phyloP scores from a whole-genome alignment of 1,140 invertebrate species.

The Lysiphlebus fabarum region DNA sequence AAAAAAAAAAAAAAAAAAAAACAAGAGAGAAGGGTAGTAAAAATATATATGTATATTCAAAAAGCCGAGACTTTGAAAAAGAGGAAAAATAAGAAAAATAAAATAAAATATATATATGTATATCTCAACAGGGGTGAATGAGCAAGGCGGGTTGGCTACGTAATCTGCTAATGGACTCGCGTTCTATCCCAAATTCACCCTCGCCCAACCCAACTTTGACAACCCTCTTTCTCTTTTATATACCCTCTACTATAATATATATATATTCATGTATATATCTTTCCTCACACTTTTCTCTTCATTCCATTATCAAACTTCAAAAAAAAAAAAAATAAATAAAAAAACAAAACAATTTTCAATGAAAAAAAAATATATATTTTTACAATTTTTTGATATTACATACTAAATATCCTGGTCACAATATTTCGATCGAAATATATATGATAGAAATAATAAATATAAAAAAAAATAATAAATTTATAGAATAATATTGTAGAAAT shows the following conservation, averaged over 20 bases:
- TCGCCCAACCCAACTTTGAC: constrained; percentile 25
- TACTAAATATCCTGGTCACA: too few relatives aligned
- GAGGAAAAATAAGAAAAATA: constrained; percentile 23
- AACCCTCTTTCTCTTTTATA: constrained; percentile 24
- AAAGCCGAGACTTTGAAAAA: constrained; percentile 6
- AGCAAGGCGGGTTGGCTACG: constrained; percentile 43
- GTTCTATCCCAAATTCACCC: constrained; percentile 33
- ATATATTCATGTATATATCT: constrained; percentile 24
- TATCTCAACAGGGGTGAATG: constrained; percentile 39
- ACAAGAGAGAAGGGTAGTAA: constrained; percentile 25
- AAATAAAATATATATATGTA: constrained; percentile 15
- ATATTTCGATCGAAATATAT: too few relatives aligned
- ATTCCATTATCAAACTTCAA: constrained; percentile 4
- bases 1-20: background rate
- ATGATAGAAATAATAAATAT: too few relatives aligned
- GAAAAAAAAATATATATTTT: background rate
- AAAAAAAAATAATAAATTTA: too few relatives aligned
- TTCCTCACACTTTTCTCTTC: constrained; percentile 25
- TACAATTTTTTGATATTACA: too few relatives aligned
- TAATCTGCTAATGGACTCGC: constrained; percentile 54
- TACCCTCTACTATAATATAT: constrained; percentile 21
- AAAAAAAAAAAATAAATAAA: constrained; percentile 6
- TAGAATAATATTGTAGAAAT: too few relatives aligned
- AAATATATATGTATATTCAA: background rate
- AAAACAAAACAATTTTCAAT: background rate